A percentile compares a stretch with the other conserved stretches of the same genome.
phyloP scores from a whole-genome alignment of 2,797 vertebrate genomes.

The Pygocentrus nattereri region DNA sequence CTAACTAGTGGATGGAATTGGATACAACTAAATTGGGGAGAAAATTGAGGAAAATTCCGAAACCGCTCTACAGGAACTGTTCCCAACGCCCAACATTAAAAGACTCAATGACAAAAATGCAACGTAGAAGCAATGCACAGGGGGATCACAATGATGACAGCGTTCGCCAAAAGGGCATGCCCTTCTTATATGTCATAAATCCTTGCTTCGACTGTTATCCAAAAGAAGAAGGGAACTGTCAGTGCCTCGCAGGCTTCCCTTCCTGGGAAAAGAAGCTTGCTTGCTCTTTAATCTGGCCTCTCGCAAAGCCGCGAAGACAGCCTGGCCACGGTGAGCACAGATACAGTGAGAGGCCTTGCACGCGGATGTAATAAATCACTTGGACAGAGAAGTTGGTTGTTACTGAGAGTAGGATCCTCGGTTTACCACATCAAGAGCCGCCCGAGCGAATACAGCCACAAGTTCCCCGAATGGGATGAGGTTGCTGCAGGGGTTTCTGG shows the following conservation, averaged over 20 bases:
- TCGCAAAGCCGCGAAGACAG: constrained; percentile 59
- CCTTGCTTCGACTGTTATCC: constrained; percentile 29
- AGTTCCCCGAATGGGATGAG: constrained; percentile 55
- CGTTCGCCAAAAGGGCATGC: constrained; percentile 18
- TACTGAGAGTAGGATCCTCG: constrained; percentile 67
- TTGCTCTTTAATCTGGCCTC: constrained; percentile 61
- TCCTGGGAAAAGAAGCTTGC: constrained; percentile 58
- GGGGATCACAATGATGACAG: constrained; percentile 7
- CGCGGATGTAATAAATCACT: constrained; percentile 70
- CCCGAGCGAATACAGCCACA: constrained; percentile 36
- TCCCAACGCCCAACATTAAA: no score
- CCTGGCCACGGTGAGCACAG: constrained; percentile 22
- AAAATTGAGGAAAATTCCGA: no score
- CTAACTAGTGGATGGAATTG: no score
- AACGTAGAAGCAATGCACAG: constrained; percentile 24
- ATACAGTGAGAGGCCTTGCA: constrained; percentile 60
- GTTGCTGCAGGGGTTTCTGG: constrained; percentile 71
- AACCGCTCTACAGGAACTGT: not conserved
- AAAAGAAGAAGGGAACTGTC: constrained; percentile 51
- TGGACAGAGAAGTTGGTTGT: constrained; percentile 59
- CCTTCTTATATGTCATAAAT: constrained; percentile 26
- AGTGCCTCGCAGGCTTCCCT: constrained; percentile 49
- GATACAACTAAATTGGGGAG: no score
- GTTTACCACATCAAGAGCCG: constrained; percentile 72
- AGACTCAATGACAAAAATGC: constrained; percentile 13